Percentiles rank a stretch among this genome's conserved stretches.
These are phyloP conservation scores for Anarhynchus alexandrinus DNA, from an alignment of 2,113 vertebrate species.

Conservation along the genomic window DNA sequence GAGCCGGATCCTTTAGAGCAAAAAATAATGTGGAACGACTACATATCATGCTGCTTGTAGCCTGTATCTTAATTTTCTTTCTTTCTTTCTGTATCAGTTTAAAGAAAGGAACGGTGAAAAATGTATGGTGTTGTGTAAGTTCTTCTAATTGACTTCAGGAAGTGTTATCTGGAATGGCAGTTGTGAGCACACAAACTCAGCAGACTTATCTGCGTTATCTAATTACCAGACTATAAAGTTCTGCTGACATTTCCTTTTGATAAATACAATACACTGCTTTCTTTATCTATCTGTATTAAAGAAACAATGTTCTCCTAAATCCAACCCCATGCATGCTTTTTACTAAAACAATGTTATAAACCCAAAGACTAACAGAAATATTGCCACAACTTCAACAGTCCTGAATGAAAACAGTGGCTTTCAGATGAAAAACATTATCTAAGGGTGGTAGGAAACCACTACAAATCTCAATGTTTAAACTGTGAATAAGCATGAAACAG, in stretches of 20 bases:
- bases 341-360: slow-evolving; percentile 40
- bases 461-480: neutral
- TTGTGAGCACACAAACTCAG: slow-evolving; percentile 55
- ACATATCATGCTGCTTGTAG: neutral
- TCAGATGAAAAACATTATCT: slow-evolving; percentile 16
- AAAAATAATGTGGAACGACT: neutral
- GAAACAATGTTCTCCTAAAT: slow-evolving; percentile 46
- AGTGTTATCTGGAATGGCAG: slow-evolving; percentile 59
- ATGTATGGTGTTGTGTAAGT: slow-evolving; percentile 7
- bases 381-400: slow-evolving; percentile 1
- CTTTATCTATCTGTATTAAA: slow-evolving; percentile 56
- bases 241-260: slow-evolving; percentile 71
- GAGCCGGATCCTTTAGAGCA: neutral
- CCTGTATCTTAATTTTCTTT: neutral
- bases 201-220: slow-evolving; percentile 64
- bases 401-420: neutral
- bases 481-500: neutral
- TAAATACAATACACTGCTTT: slow-evolving; percentile 58
- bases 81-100: neutral
- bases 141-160: slow-evolving; percentile 62
- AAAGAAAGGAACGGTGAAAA: slow-evolving; percentile 8
- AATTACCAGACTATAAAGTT: slow-evolving; percentile 67
- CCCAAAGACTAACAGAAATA: slow-evolving; percentile 35
- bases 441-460: neutral
- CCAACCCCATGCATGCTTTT: slow-evolving; percentile 2